These are phyloP conservation scores for Pocota personata DNA, from an alignment of 2,888 invertebrate genomes.

Conservation along the genomic window DNA sequence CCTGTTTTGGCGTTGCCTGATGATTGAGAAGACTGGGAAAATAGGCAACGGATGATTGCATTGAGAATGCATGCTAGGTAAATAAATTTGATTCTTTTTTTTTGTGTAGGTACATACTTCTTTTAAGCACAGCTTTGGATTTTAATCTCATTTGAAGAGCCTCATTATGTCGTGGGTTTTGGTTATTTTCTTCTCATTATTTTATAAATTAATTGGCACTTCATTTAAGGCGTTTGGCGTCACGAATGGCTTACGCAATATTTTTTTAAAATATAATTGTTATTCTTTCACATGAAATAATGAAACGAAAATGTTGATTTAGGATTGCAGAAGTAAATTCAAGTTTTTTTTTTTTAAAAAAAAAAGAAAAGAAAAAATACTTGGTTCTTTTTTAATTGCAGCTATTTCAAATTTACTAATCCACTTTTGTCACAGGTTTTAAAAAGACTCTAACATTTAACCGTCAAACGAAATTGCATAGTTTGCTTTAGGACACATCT, in stretches of 20 bases:
- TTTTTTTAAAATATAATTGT: background rate
- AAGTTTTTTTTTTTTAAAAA: too few species aligned
- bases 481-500: too few species aligned
- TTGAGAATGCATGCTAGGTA: slow-evolving; percentile 18
- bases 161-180: background rate
- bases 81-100: background rate
- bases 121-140: slow-evolving; percentile 20
- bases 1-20: slow-evolving; percentile 36
- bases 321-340: too few species aligned
- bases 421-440: too few species aligned
- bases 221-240: background rate
- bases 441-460: too few species aligned
- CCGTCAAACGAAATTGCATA: too few species aligned
- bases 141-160: slow-evolving; percentile 13
- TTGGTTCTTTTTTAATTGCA: too few species aligned
- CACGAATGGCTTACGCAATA: background rate
- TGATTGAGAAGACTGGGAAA: slow-evolving; percentile 28
- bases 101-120: background rate
- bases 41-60: slow-evolving; percentile 32
- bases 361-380: too few species aligned
- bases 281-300: background rate
- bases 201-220: slow-evolving; percentile 1
- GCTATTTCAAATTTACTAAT: too few species aligned
- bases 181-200: slow-evolving; percentile 2
- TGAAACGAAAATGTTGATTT: background rate